Base-by-base conservation (phyloP, 1,140 invertebrate species). In the Drosophila navojoa region DNA sequence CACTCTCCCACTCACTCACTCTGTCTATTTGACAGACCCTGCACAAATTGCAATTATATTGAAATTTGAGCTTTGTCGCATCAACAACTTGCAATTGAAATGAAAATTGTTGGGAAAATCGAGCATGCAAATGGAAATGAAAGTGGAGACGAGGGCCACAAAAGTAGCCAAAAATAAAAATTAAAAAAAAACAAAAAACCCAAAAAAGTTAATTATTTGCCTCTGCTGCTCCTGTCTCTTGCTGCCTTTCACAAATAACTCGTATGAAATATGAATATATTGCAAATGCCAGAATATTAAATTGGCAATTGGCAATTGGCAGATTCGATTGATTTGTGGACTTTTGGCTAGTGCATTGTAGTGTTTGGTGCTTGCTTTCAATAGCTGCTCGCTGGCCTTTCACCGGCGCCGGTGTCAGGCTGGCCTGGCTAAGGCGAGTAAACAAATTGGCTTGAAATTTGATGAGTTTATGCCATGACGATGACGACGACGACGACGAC, bases 391-490 rank as follows among this genome's bases (percentile, higher is more conserved):
- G 19, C 1, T 22, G 19, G 6, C 5, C 16, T 25, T 38, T 10
- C n/a, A 29, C 54, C 44, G 19, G 22, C 45, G 19, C 16, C 45
- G 44, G 27, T 67, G 27, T 73, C 64, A 32, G 4, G 38, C 32
- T 32, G 32, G 32, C 6, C 32, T 5, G 22, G 22, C 19, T 73
- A 53, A 60, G 64, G 45, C 53, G 50, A 55, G 54, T 60, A 59
- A 70, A 62, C 68, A 81, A 86, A 86, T 86, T 87, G 71, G 53
- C 61, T 63, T 87, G 81, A 76, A 86, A 86, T 71, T 55, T 74
- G 76, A 86, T 85, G 81, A 79, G 47, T 69, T 75, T 61, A 69
- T 32, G 76, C 80, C 80, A n/a, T n/a, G 79, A 60, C 27, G 27
- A 6, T 29, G 32, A 22, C 19, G 19, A 22, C 19, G 19, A 22